Base-by-base conservation (phyloP, 1,140 invertebrate species). In the Leptinotarsa lineolata region DNA sequence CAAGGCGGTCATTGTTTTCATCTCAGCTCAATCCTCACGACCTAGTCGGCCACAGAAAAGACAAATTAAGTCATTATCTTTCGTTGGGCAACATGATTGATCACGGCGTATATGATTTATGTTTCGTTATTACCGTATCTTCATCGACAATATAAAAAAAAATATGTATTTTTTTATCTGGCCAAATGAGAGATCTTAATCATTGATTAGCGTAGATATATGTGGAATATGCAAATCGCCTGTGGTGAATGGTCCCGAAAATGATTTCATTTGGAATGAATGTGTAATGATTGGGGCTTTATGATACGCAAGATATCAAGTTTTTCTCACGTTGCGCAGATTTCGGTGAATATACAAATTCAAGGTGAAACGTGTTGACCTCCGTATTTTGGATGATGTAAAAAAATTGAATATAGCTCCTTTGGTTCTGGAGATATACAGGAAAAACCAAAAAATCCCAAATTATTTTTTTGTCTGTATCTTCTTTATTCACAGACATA, bases 41-140 rank as follows among this genome's bases (percentile, higher is more conserved):
- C 18, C 64, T 66, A 64, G 39, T 66, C 20, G 39, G n/a, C 58
- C 21, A 71, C 64, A 61, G 61, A 65, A 70, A 59, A 71, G 70
- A 71, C 70, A 71, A 71, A 71, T 71, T 71, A 71, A 71, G 70
- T 71, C 54, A 71, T 71, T 71, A 71, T 71, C 70, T 65, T 71
- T 46, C 70, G 46, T 71, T 71, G 59, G 59, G 61, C 18, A 64
- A 48, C 70, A 48, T 71, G 70, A 71, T 71, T 71, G 70, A 71
- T 71, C 70, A 71, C 70, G 70, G 59, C 70, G 44, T 58, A 22
- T 71, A 63, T 71, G 70, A 71, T 71, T 71, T 71, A 71, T 71
- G 59, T 65, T 65, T 45, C 46, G 64, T 66, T 39, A 39, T 66
- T 54, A 54, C 48, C 48, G 48, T 54, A 54, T 54, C 48, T 15